Conservation (phyloP, 1,140 invertebrate species). For the Papilio aristodemus region DNA sequence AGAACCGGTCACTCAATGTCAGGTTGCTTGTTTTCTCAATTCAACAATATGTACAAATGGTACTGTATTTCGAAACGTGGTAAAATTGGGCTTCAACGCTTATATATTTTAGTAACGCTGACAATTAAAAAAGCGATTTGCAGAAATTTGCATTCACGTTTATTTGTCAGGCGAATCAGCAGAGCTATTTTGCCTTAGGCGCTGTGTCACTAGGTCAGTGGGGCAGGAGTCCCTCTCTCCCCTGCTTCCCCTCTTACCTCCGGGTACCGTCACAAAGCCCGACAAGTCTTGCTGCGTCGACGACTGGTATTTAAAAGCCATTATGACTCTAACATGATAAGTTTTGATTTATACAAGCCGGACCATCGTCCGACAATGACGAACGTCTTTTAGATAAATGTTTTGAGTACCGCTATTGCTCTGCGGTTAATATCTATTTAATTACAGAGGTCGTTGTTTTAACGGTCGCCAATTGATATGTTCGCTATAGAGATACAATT, state of each 20-base stretch:
- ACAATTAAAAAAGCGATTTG: slow-evolving; percentile 25
- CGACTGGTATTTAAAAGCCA: slow-evolving; percentile 24
- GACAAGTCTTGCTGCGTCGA: slow-evolving; percentile 41
- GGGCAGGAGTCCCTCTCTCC: slow-evolving; percentile 50
- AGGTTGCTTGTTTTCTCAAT: too few relatives aligned
- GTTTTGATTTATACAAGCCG: slow-evolving; percentile 28
- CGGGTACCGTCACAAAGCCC: slow-evolving; percentile 52
- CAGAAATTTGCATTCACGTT: slow-evolving; percentile 54
- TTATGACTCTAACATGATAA: slow-evolving; percentile 25
- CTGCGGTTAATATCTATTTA: slow-evolving; percentile 14
- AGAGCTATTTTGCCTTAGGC: slow-evolving; percentile 50
- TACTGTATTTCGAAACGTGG: not conserved
- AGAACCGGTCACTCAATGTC: too few relatives aligned
- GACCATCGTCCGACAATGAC: slow-evolving; percentile 26
- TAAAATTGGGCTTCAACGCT: not conserved
- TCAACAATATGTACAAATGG: too few relatives aligned
- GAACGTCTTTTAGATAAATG: slow-evolving; percentile 23
- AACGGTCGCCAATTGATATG: not conserved
- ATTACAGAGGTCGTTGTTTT: slow-evolving; percentile 12
- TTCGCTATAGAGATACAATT: not conserved
- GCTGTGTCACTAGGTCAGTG: slow-evolving; percentile 64
- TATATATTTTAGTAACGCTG: slow-evolving; percentile 6
- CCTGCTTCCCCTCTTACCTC: slow-evolving; percentile 20
- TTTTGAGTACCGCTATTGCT: slow-evolving; percentile 23
- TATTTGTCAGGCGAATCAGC: slow-evolving; percentile 56